phyloP scores from a whole-genome alignment of 2,797 vertebrate genomes.

The Xyrichtys novacula region DNA sequence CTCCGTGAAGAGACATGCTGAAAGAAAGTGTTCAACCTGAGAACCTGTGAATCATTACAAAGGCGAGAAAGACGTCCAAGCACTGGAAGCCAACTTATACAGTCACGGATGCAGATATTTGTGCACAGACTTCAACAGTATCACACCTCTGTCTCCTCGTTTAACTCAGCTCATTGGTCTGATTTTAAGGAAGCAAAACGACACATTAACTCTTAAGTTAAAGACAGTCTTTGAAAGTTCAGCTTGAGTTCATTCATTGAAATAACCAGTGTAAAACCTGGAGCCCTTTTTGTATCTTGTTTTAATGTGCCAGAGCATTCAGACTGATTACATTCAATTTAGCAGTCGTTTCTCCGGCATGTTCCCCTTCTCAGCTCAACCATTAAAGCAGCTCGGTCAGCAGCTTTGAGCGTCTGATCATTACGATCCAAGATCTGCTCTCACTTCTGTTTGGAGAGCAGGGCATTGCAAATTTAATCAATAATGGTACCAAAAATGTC shows the following conservation, averaged over 20 bases:
- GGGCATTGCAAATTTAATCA: too few relatives aligned
- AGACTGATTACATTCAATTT: slow-evolving; percentile 38
- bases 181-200: slow-evolving; percentile 50
- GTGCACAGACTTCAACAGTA: slow-evolving; percentile 43
- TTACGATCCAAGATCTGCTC: not conserved
- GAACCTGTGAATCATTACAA: slow-evolving; percentile 73
- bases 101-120: slow-evolving; percentile 32
- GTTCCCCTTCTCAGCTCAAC: not conserved
- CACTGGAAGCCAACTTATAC: slow-evolving; percentile 41
- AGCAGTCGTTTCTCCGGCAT: not conserved
- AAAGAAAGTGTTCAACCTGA: slow-evolving; percentile 78
- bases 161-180: not conserved
- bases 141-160: not conserved
- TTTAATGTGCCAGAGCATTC: slow-evolving; percentile 25
- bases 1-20: slow-evolving; percentile 57
- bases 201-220: slow-evolving; percentile 33
- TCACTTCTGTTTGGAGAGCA: too few relatives aligned
- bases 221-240: slow-evolving; percentile 14
- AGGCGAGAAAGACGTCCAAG: slow-evolving; percentile 58
- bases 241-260: not conserved
- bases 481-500: too few relatives aligned
- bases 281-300: slow-evolving; percentile 23
- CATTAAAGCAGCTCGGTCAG: not conserved
- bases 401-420: not conserved
- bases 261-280: slow-evolving; percentile 3